Evolutionary conservation across 2,888 invertebrate genomes (phyloP).

Genomic region (Cancer borealis): DNA sequence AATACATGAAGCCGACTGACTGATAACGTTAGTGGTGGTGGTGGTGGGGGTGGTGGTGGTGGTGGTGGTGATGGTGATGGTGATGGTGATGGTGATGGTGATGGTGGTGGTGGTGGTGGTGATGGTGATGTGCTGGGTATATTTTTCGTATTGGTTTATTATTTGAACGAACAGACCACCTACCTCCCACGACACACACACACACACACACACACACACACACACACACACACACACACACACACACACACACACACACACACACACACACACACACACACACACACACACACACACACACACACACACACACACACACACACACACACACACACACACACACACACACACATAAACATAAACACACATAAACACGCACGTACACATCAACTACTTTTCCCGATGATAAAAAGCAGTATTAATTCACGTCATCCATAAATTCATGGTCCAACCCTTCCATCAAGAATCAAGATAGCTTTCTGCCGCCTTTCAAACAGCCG

Average conservation of each 20-base stretch:
- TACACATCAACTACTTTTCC: too few relatives aligned
- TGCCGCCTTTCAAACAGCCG: background rate
- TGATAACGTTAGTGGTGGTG: background rate
- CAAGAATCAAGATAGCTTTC: background rate
- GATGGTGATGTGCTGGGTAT: background rate
- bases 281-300: too few relatives aligned
- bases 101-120: background rate
- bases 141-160: background rate
- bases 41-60: too few relatives aligned
- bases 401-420: background rate
- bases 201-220: too few relatives aligned
- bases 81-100: background rate
- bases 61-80: background rate
- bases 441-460: background rate
- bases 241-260: too few relatives aligned
- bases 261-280: too few relatives aligned
- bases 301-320: background rate
- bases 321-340: constrained; percentile 10
- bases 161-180: background rate
- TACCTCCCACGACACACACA: background rate
- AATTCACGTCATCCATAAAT: background rate
- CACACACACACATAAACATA: background rate
- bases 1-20: background rate
- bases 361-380: background rate
- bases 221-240: too few relatives aligned